Conservation (phyloP, 2,797 vertebrate genomes). For the Ceyx erithaca region DNA sequence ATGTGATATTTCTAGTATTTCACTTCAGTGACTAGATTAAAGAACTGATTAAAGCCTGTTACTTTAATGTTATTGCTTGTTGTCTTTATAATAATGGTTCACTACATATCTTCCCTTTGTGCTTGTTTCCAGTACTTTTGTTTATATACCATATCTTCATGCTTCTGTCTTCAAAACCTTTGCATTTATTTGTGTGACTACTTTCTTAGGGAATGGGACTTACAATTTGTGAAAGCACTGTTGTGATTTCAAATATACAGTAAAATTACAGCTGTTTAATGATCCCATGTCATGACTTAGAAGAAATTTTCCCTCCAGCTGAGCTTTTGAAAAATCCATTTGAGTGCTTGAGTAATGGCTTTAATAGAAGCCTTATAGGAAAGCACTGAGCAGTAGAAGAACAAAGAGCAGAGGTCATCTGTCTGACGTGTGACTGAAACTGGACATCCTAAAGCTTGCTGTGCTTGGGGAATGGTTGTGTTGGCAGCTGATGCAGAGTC, state of each 20-base stretch:
- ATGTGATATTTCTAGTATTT: slow-evolving; percentile 57
- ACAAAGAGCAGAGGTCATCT: not conserved
- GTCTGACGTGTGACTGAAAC: not conserved
- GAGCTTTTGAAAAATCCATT: not conserved
- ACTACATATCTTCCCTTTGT: slow-evolving; percentile 9
- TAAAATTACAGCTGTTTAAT: not conserved
- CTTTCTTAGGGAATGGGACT: not conserved
- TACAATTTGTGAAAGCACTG: not conserved
- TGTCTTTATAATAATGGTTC: not conserved
- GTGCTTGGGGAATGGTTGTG: not conserved
- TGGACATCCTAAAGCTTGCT: not conserved
- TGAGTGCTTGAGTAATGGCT: not conserved
- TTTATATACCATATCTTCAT: not conserved
- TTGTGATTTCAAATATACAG: not conserved
- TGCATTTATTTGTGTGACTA: not conserved
- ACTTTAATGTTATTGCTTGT: slow-evolving; percentile 3
- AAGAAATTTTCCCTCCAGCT: not conserved
- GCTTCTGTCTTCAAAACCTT: not conserved
- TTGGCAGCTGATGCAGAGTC: not conserved
- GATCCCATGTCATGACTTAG: not conserved
- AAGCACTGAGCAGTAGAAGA: not conserved
- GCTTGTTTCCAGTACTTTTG: not conserved
- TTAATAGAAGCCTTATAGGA: not conserved
- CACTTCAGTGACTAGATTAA: slow-evolving; percentile 41
- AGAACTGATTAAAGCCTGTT: slow-evolving; percentile 34